Evolutionary conservation across 2,113 vertebrate species (phyloP), one percentile per base, ranked within the genome.

Genomic region (Oncorhynchus tshawytscha): DNA sequence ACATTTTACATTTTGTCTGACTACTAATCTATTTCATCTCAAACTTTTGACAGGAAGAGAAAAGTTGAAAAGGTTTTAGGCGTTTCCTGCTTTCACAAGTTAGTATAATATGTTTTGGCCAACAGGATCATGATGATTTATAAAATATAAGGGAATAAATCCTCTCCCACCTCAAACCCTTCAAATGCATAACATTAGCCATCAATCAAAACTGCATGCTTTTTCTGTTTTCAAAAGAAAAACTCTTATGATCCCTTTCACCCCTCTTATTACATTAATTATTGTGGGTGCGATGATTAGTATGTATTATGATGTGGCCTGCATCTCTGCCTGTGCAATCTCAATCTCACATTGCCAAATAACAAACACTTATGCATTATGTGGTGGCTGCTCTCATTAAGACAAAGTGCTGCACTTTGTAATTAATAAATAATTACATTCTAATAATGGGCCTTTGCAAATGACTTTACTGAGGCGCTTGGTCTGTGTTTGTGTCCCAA

Each of bases 391-490:
- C 29, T 11, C 70, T 86, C 82, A 74, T 79, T 85, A 82, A 65
- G 24, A 18, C 3, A 25, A 73, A 80, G 70, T 69, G 75, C 16
- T 45, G 78, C 49, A 39, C 62, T 74, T 71, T 18, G 59, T 77
- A 83, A 68, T 82, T 66, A 83, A 82, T 70, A 62, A 60, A 45
- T 45, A 3, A 45, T 45, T 77, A 60, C 25, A 77, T 64, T 51
- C 64, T 60, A 79, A 87, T 80, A 79, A 71, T 27, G 81, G 59
- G 57, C 49, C 65, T 39, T 69, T 51, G 24, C 65, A 83, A 80
- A 67, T 71, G 29, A 72, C 16, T 64, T 81, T 82, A 83, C 84
- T 82, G 81, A 84, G 71, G 77, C 51, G 22, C 39, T 62, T 54
- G 12, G 51, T 54, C 51, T 54, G 15, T 4, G 49, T 1, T 5